Percentiles rank a stretch among this genome's conserved stretches.
Evolutionary conservation across 2,888 invertebrate genomes (phyloP).

Genomic region (Netelia fuscicornis): DNA sequence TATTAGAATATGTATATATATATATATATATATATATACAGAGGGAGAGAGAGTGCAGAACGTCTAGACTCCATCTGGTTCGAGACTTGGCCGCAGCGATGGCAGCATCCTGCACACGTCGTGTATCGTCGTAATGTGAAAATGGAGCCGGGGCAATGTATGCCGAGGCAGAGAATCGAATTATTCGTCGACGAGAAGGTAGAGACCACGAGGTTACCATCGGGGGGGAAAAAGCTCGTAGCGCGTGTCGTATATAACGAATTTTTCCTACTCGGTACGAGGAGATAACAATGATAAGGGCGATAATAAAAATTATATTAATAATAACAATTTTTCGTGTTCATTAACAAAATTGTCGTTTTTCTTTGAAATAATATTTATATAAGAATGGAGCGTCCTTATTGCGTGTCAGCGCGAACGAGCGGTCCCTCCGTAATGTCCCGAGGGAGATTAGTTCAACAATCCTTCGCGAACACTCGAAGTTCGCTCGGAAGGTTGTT

Average conservation of each 20-base stretch:
- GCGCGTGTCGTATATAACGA: not conserved
- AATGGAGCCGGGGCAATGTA: conserved; percentile 7
- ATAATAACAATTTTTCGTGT: not conserved
- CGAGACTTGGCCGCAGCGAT: conserved; percentile 48
- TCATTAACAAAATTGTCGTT: not conserved
- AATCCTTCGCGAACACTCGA: not conserved
- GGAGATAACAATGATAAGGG: not conserved
- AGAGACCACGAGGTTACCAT: conserved; percentile 58
- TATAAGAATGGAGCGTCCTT: too few species aligned
- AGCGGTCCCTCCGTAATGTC: too few species aligned
- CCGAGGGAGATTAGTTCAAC: not conserved
- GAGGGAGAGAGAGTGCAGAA: not conserved
- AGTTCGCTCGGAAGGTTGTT: not conserved
- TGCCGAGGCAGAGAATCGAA: conserved; percentile 43
- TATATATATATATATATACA: not conserved
- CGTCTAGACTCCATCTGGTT: not conserved
- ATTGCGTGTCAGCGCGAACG: too few species aligned
- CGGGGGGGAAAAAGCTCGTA: conserved; percentile 9
- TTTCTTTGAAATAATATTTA: not conserved
- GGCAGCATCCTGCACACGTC: conserved; percentile 50
- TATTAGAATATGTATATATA: too few species aligned
- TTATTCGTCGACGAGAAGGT: conserved; percentile 58
- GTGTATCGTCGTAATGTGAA: conserved; percentile 4
- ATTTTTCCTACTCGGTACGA: not conserved
- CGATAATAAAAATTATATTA: not conserved